Evolutionary conservation across 2,113 vertebrate species (phyloP), one percentile per base, ranked within the genome.

Genomic region (Dicerorhinus sumatrensis): DNA sequence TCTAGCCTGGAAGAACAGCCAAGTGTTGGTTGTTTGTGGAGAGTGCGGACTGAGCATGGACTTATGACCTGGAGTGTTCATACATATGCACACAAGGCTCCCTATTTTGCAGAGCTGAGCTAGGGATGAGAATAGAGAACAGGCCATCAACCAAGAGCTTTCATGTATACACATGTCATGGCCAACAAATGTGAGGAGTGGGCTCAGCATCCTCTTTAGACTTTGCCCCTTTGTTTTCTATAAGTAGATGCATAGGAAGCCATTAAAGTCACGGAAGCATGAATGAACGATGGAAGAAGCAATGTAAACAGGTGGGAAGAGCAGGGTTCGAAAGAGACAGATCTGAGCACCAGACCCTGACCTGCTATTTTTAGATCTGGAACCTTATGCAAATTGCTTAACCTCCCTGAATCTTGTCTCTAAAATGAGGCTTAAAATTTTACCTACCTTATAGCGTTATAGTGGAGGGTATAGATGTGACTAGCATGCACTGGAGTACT

Each of bases 11-110:
- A 91, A 67, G 14, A 95, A 10, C 17, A 36, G 46, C 9, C 36
- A 48, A 14, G 18, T 42, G 0, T 58, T n/a, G 12, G 12, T n/a
- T 54, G 4, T 31, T 87, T 56, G 16, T n/a, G 12, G 3, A 79
- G 3, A 3, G 14, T 72, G 17, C 62, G 13, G 21, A n/a, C 17
- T 36, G 14, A 48, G 10, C 23, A 63, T 65, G 42, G 5, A 48
- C 10, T 14, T 63, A 25, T 0, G 1, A 1, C 72, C 33, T 31
- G 0, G 8, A 8, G 2, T 29, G 17, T 56, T 3, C 14, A 5
- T 63, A 29, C 6, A 20, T 23, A 31, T 2, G n/a, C 8, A 51
- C 2, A 1, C 27, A 62, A 79, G n/a, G 1, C 2, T 75, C 2
- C 4, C 23, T 51, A 58, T 3, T 54, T 33, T 33, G 3, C 11